Percentiles rank a stretch among this genome's conserved stretches.
These are phyloP conservation scores for Brachynemurus nebulosus DNA, from an alignment of 2,888 invertebrate species.

Conservation along the genomic window DNA sequence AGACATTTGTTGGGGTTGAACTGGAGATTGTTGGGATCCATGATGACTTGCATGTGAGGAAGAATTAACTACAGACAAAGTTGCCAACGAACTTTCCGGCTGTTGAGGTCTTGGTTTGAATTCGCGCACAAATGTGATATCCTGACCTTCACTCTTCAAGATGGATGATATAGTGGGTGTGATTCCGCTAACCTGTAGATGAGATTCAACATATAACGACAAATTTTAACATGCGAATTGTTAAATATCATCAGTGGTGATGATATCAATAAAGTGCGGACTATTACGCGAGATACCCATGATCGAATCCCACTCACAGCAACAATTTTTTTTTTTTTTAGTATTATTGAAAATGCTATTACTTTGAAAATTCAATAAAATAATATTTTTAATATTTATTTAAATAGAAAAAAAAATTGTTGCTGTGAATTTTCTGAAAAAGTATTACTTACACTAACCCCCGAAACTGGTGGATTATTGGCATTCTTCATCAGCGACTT, in stretches of 20 bases:
- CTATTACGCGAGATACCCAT: neutral
- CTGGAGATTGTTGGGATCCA: neutral
- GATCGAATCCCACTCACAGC: no score
- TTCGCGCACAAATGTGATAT: conserved; percentile 39
- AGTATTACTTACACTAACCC: conserved; percentile 2
- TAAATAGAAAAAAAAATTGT: no score
- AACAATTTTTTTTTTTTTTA: no score
- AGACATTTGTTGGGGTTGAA: conserved; percentile 14
- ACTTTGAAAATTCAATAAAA: no score
- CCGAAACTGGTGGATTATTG: conserved; percentile 26
- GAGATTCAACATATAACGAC: no score
- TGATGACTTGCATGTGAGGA: conserved; percentile 20
- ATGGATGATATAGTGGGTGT: conserved; percentile 47
- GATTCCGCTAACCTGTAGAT: conserved; percentile 31
- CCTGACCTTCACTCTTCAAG: conserved; percentile 39
- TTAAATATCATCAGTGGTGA: no score
- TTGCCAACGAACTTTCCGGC: conserved; percentile 41
- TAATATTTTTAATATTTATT: no score
- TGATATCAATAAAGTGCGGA: no score
- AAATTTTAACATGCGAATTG: neutral
- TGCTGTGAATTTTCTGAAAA: no score
- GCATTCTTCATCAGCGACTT: conserved; percentile 57
- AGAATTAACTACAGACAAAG: conserved; percentile 49
- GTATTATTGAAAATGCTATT: no score
- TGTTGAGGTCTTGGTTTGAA: conserved; percentile 28